Evolutionary conservation across 2,888 invertebrate genomes (phyloP).

Genomic region (Drosophila robusta): DNA sequence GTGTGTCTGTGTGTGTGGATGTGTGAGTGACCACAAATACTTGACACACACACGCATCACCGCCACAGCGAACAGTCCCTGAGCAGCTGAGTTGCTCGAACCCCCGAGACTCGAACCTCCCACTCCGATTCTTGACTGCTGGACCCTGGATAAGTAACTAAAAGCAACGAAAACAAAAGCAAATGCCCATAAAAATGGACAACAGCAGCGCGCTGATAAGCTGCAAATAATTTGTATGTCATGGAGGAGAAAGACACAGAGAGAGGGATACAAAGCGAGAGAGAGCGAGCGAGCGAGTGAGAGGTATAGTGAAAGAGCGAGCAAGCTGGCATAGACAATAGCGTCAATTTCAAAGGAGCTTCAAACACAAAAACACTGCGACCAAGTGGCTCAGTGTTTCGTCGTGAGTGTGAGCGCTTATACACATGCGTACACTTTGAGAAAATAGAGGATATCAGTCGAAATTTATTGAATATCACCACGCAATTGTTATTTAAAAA

Average conservation of each 20-base stretch:
- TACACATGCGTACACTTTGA: not conserved
- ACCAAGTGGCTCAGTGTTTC: slow-evolving; percentile 47
- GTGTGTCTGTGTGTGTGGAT: slow-evolving; percentile 44
- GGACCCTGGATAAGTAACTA: slow-evolving; percentile 62
- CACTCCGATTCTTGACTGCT: slow-evolving; percentile 11
- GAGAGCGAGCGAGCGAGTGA: not conserved
- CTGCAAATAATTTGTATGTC: slow-evolving; percentile 80
- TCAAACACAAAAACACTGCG: slow-evolving; percentile 57
- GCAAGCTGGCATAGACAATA: slow-evolving; percentile 43
- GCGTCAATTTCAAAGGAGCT: slow-evolving; percentile 74
- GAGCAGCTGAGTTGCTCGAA: slow-evolving; percentile 29
- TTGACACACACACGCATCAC: slow-evolving; percentile 47
- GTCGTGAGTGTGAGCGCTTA: slow-evolving; percentile 1
- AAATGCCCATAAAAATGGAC: slow-evolving; percentile 80
- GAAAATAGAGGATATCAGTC: not conserved
- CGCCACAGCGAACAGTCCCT: slow-evolving; percentile 25
- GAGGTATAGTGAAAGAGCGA: too few relatives aligned
- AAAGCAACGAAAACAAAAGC: slow-evolving; percentile 74
- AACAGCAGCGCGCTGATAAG: slow-evolving; percentile 79
- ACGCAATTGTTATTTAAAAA: too few relatives aligned
- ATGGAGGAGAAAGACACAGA: slow-evolving; percentile 10
- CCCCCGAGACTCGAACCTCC: slow-evolving; percentile 5
- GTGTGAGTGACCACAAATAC: slow-evolving; percentile 58
- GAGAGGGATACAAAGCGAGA: not conserved
- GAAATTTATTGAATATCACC: too few relatives aligned